Conservation (phyloP, 2,797 vertebrate species). For the Melanotaenia trifasciata region DNA sequence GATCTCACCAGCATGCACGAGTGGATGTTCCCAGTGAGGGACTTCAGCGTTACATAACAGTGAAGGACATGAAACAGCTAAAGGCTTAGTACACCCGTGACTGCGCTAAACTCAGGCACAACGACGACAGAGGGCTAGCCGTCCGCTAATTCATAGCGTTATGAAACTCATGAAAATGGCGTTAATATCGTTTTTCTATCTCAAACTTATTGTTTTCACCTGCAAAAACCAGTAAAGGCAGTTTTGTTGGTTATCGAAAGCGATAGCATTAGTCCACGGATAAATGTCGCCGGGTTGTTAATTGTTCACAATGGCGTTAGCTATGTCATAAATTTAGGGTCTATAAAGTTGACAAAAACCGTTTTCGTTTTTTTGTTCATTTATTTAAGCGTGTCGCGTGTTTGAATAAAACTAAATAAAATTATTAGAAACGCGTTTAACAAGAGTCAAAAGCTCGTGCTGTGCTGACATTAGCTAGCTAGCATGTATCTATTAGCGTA, state of each 20-base stretch:
- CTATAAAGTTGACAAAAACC: background rate
- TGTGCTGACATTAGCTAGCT: constrained; percentile 49
- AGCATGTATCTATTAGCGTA: background rate
- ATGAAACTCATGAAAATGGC: background rate
- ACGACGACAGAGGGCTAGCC: background rate
- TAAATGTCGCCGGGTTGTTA: background rate
- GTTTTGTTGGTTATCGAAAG: background rate
- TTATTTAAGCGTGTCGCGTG: background rate
- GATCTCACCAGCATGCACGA: background rate
- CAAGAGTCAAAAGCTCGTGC: background rate
- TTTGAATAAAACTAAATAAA: background rate
- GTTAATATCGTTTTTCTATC: accelerated
- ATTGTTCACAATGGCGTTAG: background rate
- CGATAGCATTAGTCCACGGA: constrained; percentile 1
- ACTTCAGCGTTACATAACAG: constrained; percentile 39
- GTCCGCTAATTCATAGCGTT: accelerated
- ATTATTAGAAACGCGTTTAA: background rate
- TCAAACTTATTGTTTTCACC: background rate
- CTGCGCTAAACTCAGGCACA: constrained; percentile 35
- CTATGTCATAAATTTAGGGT: accelerated
- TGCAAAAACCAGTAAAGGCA: accelerated
- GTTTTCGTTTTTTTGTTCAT: background rate
- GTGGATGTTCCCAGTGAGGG: too few species aligned
- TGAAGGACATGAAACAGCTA: constrained; percentile 12
- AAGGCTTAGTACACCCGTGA: constrained; percentile 15